phyloP scores from a whole-genome alignment of 2,888 invertebrate genomes.

The Tridacna gigas region DNA sequence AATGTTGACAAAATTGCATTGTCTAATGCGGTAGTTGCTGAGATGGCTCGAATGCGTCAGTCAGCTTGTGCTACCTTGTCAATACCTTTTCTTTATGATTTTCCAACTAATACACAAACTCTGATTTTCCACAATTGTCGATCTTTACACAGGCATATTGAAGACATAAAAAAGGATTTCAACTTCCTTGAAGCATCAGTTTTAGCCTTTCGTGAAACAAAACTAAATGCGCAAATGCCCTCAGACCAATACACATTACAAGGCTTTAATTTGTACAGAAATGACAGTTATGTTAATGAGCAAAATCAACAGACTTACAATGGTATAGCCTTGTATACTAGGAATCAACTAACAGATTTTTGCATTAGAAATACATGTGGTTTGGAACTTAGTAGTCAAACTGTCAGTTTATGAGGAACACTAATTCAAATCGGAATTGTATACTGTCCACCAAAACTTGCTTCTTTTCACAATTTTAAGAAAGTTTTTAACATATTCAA shows the following conservation, averaged over 20 bases:
- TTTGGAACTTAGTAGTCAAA: neutral
- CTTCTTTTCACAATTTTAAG: neutral
- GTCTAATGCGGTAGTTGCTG: constrained; percentile 31
- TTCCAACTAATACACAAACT: neutral
- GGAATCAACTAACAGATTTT: neutral
- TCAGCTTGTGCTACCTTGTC: neutral
- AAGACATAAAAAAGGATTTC: constrained; percentile 34
- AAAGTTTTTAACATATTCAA: neutral
- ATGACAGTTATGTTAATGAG: neutral
- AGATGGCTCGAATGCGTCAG: constrained; percentile 43
- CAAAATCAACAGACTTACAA: constrained; percentile 13
- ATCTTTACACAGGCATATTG: constrained; percentile 47
- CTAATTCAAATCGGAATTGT: neutral
- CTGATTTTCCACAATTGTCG: constrained; percentile 55
- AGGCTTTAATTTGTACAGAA: constrained; percentile 27
- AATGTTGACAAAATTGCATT: constrained; percentile 36
- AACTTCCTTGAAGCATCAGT: constrained; percentile 35
- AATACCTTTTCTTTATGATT: neutral
- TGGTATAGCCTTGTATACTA: constrained; percentile 38
- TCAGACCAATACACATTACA: neutral
- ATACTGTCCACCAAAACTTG: constrained; percentile 11
- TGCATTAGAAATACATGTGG: neutral
- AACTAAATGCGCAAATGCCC: neutral
- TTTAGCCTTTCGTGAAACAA: constrained; percentile 49
- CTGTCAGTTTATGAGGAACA: neutral